These are phyloP conservation scores for Galerucella pusilla DNA, from an alignment of 2,888 invertebrate species.

Conservation along the genomic window DNA sequence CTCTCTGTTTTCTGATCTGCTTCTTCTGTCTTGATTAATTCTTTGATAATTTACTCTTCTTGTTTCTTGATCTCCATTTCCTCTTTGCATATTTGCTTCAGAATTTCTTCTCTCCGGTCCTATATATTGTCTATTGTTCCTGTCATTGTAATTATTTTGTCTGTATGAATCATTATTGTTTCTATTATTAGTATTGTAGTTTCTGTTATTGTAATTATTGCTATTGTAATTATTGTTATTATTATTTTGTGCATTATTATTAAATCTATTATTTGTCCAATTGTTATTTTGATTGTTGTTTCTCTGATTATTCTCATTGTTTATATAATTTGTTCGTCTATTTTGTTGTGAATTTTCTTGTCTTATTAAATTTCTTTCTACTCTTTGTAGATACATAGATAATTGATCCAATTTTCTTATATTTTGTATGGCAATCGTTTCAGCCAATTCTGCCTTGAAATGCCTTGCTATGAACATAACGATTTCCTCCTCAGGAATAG, in stretches of 20 bases:
- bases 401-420: no score
- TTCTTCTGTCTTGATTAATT: background rate
- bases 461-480: slow-evolving; percentile 1
- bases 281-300: no score
- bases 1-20: slow-evolving; percentile 6
- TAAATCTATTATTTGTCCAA: no score
- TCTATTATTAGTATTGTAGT: background rate
- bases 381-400: background rate
- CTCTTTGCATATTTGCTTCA: background rate
- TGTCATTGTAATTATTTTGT: slow-evolving; percentile 2
- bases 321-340: background rate
- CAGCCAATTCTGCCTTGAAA: no score
- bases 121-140: slow-evolving; percentile 1
- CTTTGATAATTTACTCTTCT: slow-evolving; percentile 1
- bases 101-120: background rate
- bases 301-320: background rate
- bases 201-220: background rate
- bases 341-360: background rate
- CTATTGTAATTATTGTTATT: slow-evolving; percentile 6
- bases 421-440: background rate
- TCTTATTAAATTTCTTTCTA: background rate
- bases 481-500: slow-evolving; percentile 1
- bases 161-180: slow-evolving; percentile 4
- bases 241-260: background rate
- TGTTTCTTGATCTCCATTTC: background rate